Conservation (phyloP, 2,888 invertebrate genomes). For the Melanostoma mellinum region DNA sequence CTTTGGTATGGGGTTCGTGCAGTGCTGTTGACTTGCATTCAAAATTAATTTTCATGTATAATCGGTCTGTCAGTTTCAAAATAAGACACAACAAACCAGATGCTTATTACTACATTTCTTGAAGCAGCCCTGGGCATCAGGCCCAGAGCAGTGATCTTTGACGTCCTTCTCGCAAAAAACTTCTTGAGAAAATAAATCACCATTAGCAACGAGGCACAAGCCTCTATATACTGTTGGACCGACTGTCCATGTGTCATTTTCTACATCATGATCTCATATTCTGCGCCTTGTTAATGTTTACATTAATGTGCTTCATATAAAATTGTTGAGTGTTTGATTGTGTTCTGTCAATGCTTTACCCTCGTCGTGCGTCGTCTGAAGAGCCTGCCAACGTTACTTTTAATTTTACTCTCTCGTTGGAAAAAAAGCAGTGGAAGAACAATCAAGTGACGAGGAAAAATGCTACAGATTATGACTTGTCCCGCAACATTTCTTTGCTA, state of each 20-base stretch:
- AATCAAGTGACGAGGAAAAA: constrained; percentile 20
- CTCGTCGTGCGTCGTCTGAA: constrained; percentile 38
- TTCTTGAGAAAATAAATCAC: constrained; percentile 48
- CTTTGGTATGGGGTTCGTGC: constrained; percentile 11
- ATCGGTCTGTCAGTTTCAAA: constrained; percentile 1
- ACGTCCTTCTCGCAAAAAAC: constrained; percentile 58
- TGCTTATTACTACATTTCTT: constrained; percentile 59
- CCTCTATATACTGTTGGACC: constrained; percentile 3
- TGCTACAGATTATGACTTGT: constrained; percentile 19
- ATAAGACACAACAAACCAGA: constrained; percentile 39
- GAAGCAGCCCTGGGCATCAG: background rate
- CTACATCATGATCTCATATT: constrained; percentile 13
- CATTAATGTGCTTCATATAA: constrained; percentile 71
- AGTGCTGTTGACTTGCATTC: constrained; percentile 65
- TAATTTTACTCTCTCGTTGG: constrained; percentile 61
- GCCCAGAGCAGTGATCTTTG: constrained; percentile 60
- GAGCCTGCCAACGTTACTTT: constrained; percentile 70
- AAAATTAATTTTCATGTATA: constrained; percentile 61
- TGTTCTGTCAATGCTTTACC: constrained; percentile 70
- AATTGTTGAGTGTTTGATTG: constrained; percentile 72
- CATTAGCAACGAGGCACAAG: constrained; percentile 23
- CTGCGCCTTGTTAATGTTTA: constrained; percentile 62
- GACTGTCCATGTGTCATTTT: background rate
- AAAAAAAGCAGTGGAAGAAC: constrained; percentile 29
- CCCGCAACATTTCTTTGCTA: constrained; percentile 63